phyloP scores from a whole-genome alignment of 1,140 invertebrate species.

The Pectinophora gossypiella region DNA sequence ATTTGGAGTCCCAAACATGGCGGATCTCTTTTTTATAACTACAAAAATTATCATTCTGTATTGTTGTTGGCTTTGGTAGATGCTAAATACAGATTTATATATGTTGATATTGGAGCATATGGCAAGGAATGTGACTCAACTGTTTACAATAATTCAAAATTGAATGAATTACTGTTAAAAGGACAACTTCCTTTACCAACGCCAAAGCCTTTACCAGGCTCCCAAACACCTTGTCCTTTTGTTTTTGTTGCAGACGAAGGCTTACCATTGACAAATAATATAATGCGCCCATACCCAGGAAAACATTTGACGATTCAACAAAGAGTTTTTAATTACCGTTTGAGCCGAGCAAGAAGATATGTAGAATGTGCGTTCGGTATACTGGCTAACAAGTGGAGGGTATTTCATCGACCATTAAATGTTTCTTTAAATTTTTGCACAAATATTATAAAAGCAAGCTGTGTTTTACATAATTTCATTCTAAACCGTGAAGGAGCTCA shows the following conservation, averaged over 20 bases:
- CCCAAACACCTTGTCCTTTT: background rate
- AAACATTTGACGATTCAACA: background rate
- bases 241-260: conserved; percentile 3
- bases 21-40: conserved; percentile 62
- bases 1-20: conserved; percentile 36
- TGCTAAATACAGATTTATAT: conserved; percentile 32
- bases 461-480: conserved; percentile 53
- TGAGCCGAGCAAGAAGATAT: conserved; percentile 9
- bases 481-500: conserved; percentile 40
- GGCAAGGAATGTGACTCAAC: conserved; percentile 44
- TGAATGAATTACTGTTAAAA: conserved; percentile 27
- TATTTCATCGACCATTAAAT: conserved; percentile 49
- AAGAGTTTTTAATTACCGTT: conserved; percentile 7
- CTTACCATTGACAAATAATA: background rate
- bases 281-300: background rate
- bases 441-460: conserved; percentile 41
- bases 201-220: conserved; percentile 21
- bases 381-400: conserved; percentile 55
- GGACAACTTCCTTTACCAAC: conserved; percentile 23
- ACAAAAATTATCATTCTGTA: conserved; percentile 65
- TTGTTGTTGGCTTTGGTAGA: conserved; percentile 54
- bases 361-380: too few species aligned
- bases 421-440: conserved; percentile 27
- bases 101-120: conserved; percentile 58
- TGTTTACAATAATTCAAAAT: conserved; percentile 38